These are phyloP conservation scores for Drosophila sproati DNA, from an alignment of 1,140 invertebrate species.

Conservation along the genomic window DNA sequence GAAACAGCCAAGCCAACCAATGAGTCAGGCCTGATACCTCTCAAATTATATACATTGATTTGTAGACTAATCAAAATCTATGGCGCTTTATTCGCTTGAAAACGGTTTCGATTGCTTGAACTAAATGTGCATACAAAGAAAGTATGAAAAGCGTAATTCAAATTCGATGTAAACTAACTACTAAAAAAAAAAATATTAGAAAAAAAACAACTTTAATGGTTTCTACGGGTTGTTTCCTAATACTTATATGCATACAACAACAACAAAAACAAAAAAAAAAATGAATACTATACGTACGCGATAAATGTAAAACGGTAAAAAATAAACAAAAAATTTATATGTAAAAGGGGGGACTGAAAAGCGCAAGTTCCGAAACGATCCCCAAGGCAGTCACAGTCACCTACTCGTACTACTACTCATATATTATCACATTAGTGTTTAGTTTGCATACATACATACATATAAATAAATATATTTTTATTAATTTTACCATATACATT, in stretches of 20 bases:
- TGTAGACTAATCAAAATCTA: background rate
- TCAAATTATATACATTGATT: background rate
- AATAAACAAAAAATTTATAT: constrained; percentile 19
- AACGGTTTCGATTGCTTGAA: constrained; percentile 64
- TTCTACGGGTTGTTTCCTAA: constrained; percentile 80
- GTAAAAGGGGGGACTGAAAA: constrained; percentile 3
- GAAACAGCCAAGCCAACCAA: too few relatives aligned
- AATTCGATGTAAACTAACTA: constrained; percentile 43
- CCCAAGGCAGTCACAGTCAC: constrained; percentile 59
- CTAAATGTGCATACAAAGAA: constrained; percentile 10
- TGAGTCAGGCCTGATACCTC: too few relatives aligned
- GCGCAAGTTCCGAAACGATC: constrained; percentile 3
- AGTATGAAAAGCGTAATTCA: constrained; percentile 18
- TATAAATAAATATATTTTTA: constrained; percentile 41
- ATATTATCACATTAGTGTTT: constrained; percentile 72
- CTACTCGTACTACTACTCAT: constrained; percentile 71
- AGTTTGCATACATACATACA: constrained; percentile 44
- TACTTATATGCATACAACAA: constrained; percentile 20
- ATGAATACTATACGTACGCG: constrained; percentile 23
- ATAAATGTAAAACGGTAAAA: constrained; percentile 27
- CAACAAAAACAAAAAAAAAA: constrained; percentile 13
- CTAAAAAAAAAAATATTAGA: constrained; percentile 12
- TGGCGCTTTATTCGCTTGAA: constrained; percentile 14
- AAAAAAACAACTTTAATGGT: constrained; percentile 65
- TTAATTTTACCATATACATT: constrained; percentile 18